Base-by-base conservation (phyloP, 1,140 invertebrate species). In the Ectropis grisescens region DNA sequence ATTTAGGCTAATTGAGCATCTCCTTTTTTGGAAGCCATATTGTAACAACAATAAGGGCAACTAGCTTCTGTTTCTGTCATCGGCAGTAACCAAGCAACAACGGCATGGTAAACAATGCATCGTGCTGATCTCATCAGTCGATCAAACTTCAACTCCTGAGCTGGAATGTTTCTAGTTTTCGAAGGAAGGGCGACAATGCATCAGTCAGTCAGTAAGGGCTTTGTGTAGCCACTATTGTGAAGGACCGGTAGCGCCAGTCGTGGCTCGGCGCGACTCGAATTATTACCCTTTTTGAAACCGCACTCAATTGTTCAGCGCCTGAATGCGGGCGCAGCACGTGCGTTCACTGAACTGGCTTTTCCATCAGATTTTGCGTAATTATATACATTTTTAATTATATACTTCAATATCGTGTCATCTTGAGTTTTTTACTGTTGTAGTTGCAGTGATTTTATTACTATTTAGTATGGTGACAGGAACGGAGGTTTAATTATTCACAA, bases 191-290 rank as follows among this genome's bases (percentile, higher is more conserved):
- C 26, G 34, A 38, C 37, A 43, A 37, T 39, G 41, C 33, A 33
- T 36, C 41, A 33, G 46, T 19, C 3, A 3, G 16, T 19, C 8
- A 19, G 16, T 19, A 8, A 33, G 22, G 31, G 43, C 42, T 62
- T 67, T 65, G 52, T 69, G 41, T 47, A 43, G 43, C 29, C 37
- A 29, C 49, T 36, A 57, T 48, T 55, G 47, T 59, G 41, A 22
- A 10, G 47, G 56, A 65, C 60, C 50, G 56, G 60, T 65, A 67
- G 66, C 62, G 48, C 60, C 56, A 47, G 58, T 58, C 54, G 31
- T 37, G 37, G 4, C 24, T 2, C 16, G 16, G 3, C 34, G 34
- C 49, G 39, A 41, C 52, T 60, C 46, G 29, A 48, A 55, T 62
- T 62, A 60, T 50, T 55, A 40, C 62, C 55, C 54, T 58, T 64